These are phyloP conservation scores for Diglossa brunneiventris DNA, from an alignment of 2,113 vertebrate species.

Conservation along the genomic window DNA sequence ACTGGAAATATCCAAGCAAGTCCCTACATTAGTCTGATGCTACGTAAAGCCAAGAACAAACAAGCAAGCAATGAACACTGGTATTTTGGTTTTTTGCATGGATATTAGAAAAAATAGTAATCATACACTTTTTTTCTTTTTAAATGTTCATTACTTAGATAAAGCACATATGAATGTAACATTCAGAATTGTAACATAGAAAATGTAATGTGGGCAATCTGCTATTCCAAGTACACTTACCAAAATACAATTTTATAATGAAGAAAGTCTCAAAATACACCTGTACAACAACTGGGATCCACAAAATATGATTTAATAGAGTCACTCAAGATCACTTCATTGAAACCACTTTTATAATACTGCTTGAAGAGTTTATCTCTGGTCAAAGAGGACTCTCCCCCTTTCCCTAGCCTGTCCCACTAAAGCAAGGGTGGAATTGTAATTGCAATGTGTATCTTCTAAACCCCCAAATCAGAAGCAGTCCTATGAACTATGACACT, in stretches of 20 bases:
- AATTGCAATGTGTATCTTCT: neutral
- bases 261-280: conserved; percentile 74
- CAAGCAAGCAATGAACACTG: conserved; percentile 66
- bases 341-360: conserved; percentile 62
- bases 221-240: conserved; percentile 72
- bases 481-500: conserved; percentile 46
- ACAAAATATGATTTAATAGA: conserved; percentile 68
- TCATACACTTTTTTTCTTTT: conserved; percentile 70
- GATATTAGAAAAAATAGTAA: conserved; percentile 77
- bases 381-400: conserved; percentile 34
- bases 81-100: conserved; percentile 59
- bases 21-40: conserved; percentile 36
- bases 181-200: conserved; percentile 70
- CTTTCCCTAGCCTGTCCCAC: neutral
- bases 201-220: conserved; percentile 68
- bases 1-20: conserved; percentile 53
- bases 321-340: conserved; percentile 67
- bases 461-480: conserved; percentile 25
- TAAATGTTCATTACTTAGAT: conserved; percentile 69
- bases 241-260: conserved; percentile 76
- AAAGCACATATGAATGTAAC: conserved; percentile 71
- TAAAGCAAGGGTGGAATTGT: conserved; percentile 36
- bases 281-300: conserved; percentile 66
- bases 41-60: conserved; percentile 66
- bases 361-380: conserved; percentile 53